Base-by-base conservation (phyloP, 1,140 invertebrate genomes). In the Drosophila sproati region DNA sequence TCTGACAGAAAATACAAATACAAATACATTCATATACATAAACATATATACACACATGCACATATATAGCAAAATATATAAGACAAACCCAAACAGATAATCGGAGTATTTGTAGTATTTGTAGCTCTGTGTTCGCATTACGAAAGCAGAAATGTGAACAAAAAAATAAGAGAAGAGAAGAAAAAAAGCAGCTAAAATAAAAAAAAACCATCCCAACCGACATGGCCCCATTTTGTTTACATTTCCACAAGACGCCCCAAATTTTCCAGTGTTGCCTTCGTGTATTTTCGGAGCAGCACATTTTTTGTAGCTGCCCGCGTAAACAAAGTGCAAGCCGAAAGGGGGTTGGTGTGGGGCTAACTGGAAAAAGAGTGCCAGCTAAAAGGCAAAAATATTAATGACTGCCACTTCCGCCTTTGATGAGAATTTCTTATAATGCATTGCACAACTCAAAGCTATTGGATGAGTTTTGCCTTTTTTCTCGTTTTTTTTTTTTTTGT, bases 221-320 rank as follows among this genome's bases (percentile, higher is more conserved):
- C 50, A 62, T 80, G 82, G 78, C 82, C 69, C 71, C 82, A 86
- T 81, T 75, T 81, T 86, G 82, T 86, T 81, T 86, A 86, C 78
- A 78, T 80, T 83, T 67, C 56, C 32, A 70, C 51, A 72, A 20
- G 63, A 68, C 70, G 74, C 70, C 69, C 74, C 62, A 77, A 73
- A 77, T 77, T 73, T 77, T 73, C 74, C 69, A 77, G 70, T 61
- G 39, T 28, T 66, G 50, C 50, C 47, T 66, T 57, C 43, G 71
- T 47, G 69, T 77, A 76, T 76, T 82, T 64, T 78, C 54, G 52
- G 41, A 68, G 63, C 54, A 31, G 39, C 39, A 66, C 70, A 60
- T 74, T 63, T 71, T 78, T 59, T 20, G 20, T 73, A 74, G 31
- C 70, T 52, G 55, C 47, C 63, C 59, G 63, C 73, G 73, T 85